phyloP scores from a whole-genome alignment of 2,888 invertebrate species.

The Tetragonula carbonaria region DNA sequence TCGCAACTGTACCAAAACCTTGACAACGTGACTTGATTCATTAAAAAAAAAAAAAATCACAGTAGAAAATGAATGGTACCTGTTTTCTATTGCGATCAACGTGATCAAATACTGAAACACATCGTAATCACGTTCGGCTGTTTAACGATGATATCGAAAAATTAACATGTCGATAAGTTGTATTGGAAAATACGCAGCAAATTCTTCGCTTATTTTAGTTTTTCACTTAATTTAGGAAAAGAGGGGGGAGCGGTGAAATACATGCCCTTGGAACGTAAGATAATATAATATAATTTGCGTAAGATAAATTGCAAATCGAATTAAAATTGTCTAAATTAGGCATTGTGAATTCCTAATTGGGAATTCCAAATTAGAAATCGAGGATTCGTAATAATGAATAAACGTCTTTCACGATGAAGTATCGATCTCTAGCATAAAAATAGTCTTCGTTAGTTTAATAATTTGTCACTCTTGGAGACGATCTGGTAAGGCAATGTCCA shows the following conservation, averaged over 20 bases:
- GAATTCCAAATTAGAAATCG: not conserved
- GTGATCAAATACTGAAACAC: constrained; percentile 8
- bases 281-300: not conserved
- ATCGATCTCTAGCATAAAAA: not conserved
- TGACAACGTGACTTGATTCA: constrained; percentile 59
- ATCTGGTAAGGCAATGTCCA: not conserved
- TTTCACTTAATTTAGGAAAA: not conserved
- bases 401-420: not conserved
- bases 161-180: not conserved
- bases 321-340: not conserved
- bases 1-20: constrained; percentile 58
- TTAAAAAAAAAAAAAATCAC: constrained; percentile 58
- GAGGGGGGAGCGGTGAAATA: constrained; percentile 5
- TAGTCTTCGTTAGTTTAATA: not conserved
- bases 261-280: not conserved
- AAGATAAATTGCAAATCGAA: not conserved
- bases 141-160: not conserved
- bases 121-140: constrained; percentile 33
- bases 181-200: not conserved
- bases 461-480: not conserved
- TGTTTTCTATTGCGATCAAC: constrained; percentile 48
- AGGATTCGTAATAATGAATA: not conserved
- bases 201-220: too few relatives aligned
- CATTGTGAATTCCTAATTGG: not conserved
- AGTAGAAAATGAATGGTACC: constrained; percentile 57